Evolutionary conservation across 1,140 invertebrate genomes (phyloP), one percentile per base, ranked within the genome.

Genomic region (Papilio polytes): DNA sequence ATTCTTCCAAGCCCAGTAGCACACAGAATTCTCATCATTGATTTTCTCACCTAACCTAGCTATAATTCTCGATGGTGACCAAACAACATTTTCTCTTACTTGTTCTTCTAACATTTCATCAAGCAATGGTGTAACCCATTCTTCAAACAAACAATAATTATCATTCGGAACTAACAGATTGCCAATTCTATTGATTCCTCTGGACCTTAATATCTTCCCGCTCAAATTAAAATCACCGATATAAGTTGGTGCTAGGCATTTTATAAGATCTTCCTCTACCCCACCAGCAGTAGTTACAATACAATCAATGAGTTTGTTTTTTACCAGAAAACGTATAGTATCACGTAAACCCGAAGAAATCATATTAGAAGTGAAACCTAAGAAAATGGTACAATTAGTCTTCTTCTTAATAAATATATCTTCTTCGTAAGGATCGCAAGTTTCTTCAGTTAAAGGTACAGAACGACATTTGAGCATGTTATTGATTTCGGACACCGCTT

Each of bases 211-310:
- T 59, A 94, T 94, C 90, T 96, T 97, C 1, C 98, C 99, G 87
- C 97, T 96, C 79, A 99, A 95, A 91, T 97, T 95, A 94, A 99
- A 99, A 91, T 98, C 97, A 46, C 99, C 99, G 36, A 99, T 87
- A 89, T 97, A 99, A 0, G 99, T 99, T 7, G 98, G 98, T 4
- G 98, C 98, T 74, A 99, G 95, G 95, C 99, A 99, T 96, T 99
- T 99, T 59, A 99, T 99, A 53, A 99, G 97, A 96, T 99, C 99
- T 95, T 99, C 99, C 95, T 99, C 99, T 3, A 99, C 96, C 22
- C 99, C 99, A 31, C 99, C 99, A 20, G 99, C 99, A 70, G 99
- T 99, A 53, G 99, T 99, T 0, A 99, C 99, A 82, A 99, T 96
- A 90, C 98, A 99, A 94, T 99, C 99, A 56, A 99, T 96, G 96